Percentiles rank a stretch among this genome's conserved stretches.
Conservation (phyloP, 1,140 invertebrate genomes). For the Megathymus violae region DNA sequence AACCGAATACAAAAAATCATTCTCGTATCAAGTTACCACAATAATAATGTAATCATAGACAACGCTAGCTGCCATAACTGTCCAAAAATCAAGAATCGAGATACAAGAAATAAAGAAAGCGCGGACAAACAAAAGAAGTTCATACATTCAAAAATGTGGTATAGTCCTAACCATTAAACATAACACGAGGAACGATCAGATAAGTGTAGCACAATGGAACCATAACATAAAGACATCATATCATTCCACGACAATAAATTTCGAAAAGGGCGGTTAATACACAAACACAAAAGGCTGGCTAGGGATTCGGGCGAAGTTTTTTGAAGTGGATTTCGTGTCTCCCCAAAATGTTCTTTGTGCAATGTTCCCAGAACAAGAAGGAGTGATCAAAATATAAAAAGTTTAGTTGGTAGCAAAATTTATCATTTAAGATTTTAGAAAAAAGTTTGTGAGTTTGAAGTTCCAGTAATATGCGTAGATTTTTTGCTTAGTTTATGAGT, state of each 20-base stretch:
- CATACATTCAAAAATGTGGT: constrained; percentile 46
- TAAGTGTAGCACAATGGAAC: constrained; percentile 74
- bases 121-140: constrained; percentile 40
- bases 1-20: constrained; percentile 17
- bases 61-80: constrained; percentile 38
- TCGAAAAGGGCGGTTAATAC: constrained; percentile 70
- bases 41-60: constrained; percentile 26
- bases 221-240: constrained; percentile 81
- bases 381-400: constrained; percentile 77
- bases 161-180: constrained; percentile 63
- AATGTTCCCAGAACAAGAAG: constrained; percentile 68
- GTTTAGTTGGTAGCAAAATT: constrained; percentile 30
- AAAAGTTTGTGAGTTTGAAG: constrained; percentile 19
- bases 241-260: constrained; percentile 79
- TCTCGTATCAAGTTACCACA: constrained; percentile 35
- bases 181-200: constrained; percentile 72
- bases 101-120: constrained; percentile 42
- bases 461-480: constrained; percentile 16
- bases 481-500: too few relatives aligned
- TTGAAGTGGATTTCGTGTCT: constrained; percentile 59
- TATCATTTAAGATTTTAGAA: constrained; percentile 32
- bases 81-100: constrained; percentile 40
- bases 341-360: constrained; percentile 57
- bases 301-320: constrained; percentile 62
- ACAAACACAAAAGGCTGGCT: constrained; percentile 69